Percentiles rank a stretch among this genome's conserved stretches.
Evolutionary conservation across 2,113 vertebrate species (phyloP).

Genomic region (Paratilapia polleni): DNA sequence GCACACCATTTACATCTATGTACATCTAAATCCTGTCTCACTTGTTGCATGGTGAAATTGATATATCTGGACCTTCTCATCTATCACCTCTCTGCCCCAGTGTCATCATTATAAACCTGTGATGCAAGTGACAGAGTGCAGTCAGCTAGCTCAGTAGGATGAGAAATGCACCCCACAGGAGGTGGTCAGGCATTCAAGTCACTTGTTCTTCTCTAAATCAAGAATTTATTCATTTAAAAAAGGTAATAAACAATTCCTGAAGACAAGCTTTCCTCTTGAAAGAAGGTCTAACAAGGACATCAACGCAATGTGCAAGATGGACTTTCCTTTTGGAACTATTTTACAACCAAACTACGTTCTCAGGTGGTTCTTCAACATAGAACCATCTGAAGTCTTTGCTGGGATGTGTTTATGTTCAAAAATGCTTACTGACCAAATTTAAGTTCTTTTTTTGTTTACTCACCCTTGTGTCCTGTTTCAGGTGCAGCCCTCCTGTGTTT

Average conservation of each 20-base stretch:
- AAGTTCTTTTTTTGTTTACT: neutral
- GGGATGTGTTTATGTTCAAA: fast-evolving
- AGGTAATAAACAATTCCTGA: neutral
- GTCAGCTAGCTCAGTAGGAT: neutral
- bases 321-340: neutral
- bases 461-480: fast-evolving
- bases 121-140: neutral
- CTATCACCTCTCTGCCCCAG: neutral
- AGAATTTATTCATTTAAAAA: neutral
- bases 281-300: neutral
- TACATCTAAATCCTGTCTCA: neutral
- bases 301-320: fast-evolving
- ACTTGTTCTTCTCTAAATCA: too few relatives aligned
- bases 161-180: too few relatives aligned
- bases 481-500: neutral
- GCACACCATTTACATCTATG: neutral
- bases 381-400: neutral
- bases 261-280: too few relatives aligned
- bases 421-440: neutral
- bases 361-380: fast-evolving
- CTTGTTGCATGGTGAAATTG: too few relatives aligned
- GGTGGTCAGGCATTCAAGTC: too few relatives aligned
- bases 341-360: neutral
- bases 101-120: neutral
- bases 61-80: too few relatives aligned